phyloP scores from a whole-genome alignment of 2,888 invertebrate genomes.

The Heliconius cydno region DNA sequence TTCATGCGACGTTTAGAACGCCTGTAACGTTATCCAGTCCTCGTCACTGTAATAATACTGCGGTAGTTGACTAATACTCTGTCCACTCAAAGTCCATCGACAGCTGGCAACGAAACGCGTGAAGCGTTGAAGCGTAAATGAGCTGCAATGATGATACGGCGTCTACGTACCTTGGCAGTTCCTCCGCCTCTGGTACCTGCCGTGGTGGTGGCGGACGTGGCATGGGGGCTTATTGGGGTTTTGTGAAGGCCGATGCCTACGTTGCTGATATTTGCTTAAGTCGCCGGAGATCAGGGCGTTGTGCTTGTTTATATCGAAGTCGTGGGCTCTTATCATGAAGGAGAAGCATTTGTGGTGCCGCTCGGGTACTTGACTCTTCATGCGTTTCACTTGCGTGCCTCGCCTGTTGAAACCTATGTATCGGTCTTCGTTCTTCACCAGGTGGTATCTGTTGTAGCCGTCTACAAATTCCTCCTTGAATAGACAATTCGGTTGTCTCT shows the following conservation, averaged over 20 bases:
- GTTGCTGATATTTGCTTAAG: constrained; percentile 74
- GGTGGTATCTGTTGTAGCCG: constrained; percentile 85
- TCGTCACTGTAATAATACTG: constrained; percentile 84
- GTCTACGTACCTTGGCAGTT: constrained; percentile 79
- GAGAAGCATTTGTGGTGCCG: constrained; percentile 84
- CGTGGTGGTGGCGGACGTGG: constrained; percentile 77
- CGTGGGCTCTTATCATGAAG: constrained; percentile 85
- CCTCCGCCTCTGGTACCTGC: constrained; percentile 75
- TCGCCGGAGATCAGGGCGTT: constrained; percentile 82
- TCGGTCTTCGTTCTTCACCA: constrained; percentile 83
- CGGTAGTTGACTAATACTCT: constrained; percentile 84
- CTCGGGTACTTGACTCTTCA: constrained; percentile 69
- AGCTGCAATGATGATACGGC: constrained; percentile 66
- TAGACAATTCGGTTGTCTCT: constrained; percentile 84
- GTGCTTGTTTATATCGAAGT: constrained; percentile 85
- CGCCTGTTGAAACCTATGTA: constrained; percentile 86
- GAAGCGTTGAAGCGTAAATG: constrained; percentile 81
- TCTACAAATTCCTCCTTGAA: constrained; percentile 86
- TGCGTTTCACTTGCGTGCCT: constrained; percentile 82
- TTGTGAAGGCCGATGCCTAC: constrained; percentile 69
- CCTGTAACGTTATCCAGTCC: constrained; percentile 81
- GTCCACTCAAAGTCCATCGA: constrained; percentile 81
- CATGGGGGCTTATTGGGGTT: constrained; percentile 74
- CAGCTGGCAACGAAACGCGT: constrained; percentile 81
- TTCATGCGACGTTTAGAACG: constrained; percentile 75